Base-by-base conservation (phyloP, 2,113 vertebrate species). In the Falco punctatus region DNA sequence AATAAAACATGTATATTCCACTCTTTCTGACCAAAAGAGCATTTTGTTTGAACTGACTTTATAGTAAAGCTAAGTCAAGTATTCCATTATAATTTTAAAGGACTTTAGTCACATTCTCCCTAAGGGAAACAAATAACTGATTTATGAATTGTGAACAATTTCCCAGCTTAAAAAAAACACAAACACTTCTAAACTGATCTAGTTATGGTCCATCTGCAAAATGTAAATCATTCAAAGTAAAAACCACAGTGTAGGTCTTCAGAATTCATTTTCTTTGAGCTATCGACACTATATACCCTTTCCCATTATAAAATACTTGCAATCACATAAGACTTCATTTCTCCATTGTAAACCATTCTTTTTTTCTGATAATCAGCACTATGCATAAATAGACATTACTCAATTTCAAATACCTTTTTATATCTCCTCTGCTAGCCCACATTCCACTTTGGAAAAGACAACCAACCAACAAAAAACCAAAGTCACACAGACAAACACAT, bases 401-500 rank as follows among this genome's bases (percentile, higher is more conserved):
- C 16, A 38, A 38, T 81, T 86, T 58, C n/a, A 88, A 70, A 89
- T 48, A 51, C 11, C 3, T 66, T 83, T 81, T 51, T 24, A 26
- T 26, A 81, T 33, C 69, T 88, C 2, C 0, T 85, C n/a, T 90
- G 48, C 22, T 42, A 81, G 30, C 6, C 54, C 22, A 69, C 42
- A 86, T 61, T 80, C 51, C n/a, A 6, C 40, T 93, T 88, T 19
- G 24, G 46, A 54, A 70, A 88, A 88, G 81, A 88, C 13, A 83
- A 79, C 9, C 49, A 88, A 51, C 3, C 2, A 80, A 59, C 9
- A 10, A 35, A 62, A 61, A 44, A 66, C 4, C 51, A 38, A 11
- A 82, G 71, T 46, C 81, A 85, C 52, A 81, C 9, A 87, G 46
- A 52, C 20, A 85, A 90, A 89, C 73, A 94, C 67, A 97, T 92